These are phyloP conservation scores for Craterocephalus amniculus DNA, from an alignment of 2,797 vertebrate genomes.

Conservation along the genomic window DNA sequence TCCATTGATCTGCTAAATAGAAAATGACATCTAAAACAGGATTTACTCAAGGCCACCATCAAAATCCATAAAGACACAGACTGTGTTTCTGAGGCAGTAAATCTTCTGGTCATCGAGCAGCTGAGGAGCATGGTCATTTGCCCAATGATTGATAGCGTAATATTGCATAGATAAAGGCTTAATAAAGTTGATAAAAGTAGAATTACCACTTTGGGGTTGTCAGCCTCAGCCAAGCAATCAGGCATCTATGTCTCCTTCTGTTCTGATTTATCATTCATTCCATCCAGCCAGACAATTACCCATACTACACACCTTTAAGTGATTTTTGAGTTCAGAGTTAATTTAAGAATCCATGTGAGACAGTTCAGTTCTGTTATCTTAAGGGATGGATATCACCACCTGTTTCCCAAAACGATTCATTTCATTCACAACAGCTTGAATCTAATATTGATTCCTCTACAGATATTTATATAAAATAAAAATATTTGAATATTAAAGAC, in stretches of 20 bases:
- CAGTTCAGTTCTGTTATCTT: not conserved
- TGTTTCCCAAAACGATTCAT: no score
- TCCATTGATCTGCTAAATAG: constrained; percentile 1
- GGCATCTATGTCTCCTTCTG: not conserved
- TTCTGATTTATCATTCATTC: not conserved
- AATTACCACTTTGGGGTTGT: not conserved
- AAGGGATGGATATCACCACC: no score
- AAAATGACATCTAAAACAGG: not conserved
- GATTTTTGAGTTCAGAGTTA: not conserved
- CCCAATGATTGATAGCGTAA: not conserved
- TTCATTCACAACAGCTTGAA: no score
- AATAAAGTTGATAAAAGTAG: not conserved
- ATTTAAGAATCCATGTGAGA: not conserved
- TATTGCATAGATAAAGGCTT: not conserved
- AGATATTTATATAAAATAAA: no score
- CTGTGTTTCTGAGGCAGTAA: not conserved
- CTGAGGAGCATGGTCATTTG: not conserved
- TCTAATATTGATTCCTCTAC: no score
- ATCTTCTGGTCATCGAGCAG: not conserved
- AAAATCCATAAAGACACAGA: not conserved
- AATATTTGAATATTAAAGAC: no score
- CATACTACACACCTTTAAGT: not conserved
- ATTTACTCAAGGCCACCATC: not conserved
- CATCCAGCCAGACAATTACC: not conserved
- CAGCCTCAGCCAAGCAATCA: not conserved